Conservation (phyloP, 2,888 invertebrate genomes). For the Trissoscelio sp. region DNA sequence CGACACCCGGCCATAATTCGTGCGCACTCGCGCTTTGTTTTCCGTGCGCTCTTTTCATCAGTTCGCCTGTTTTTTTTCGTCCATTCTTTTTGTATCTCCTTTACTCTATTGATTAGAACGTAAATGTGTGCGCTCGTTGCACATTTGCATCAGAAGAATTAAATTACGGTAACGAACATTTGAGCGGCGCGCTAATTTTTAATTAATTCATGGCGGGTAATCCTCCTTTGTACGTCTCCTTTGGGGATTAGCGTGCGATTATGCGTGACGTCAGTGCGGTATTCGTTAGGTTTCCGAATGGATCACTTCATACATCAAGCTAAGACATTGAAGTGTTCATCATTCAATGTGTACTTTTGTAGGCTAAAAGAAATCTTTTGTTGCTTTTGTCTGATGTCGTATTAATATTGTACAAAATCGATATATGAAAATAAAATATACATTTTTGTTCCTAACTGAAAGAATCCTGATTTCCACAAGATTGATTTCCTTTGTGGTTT, state of each 20-base stretch:
- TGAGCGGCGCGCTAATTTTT: constrained; percentile 66
- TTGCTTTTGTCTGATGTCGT: too few relatives aligned
- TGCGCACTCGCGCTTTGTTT: constrained; percentile 61
- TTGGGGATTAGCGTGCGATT: constrained; percentile 66
- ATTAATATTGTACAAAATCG: too few relatives aligned
- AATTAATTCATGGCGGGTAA: constrained; percentile 68
- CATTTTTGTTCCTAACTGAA: too few relatives aligned
- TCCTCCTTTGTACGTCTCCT: constrained; percentile 67
- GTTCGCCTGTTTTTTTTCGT: constrained; percentile 19
- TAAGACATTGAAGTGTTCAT: constrained; percentile 10
- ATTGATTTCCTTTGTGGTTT: too few relatives aligned
- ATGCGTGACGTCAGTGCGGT: constrained; percentile 65
- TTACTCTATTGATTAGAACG: constrained; percentile 40
- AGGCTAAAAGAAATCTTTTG: too few relatives aligned
- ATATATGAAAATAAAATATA: too few relatives aligned
- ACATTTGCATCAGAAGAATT: constrained; percentile 59
- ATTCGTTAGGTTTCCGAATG: constrained; percentile 67
- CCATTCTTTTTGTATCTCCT: constrained; percentile 29
- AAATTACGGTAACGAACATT: constrained; percentile 52
- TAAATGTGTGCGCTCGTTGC: constrained; percentile 9
- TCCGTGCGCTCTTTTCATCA: constrained; percentile 44
- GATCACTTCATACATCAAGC: constrained; percentile 15
- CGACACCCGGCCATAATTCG: constrained; percentile 69
- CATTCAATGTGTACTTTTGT: too few relatives aligned
- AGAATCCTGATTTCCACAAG: too few relatives aligned